Evolutionary conservation across 2,888 invertebrate genomes (phyloP), one percentile per base, ranked within the genome.

Genomic region (Gortyna flavago): DNA sequence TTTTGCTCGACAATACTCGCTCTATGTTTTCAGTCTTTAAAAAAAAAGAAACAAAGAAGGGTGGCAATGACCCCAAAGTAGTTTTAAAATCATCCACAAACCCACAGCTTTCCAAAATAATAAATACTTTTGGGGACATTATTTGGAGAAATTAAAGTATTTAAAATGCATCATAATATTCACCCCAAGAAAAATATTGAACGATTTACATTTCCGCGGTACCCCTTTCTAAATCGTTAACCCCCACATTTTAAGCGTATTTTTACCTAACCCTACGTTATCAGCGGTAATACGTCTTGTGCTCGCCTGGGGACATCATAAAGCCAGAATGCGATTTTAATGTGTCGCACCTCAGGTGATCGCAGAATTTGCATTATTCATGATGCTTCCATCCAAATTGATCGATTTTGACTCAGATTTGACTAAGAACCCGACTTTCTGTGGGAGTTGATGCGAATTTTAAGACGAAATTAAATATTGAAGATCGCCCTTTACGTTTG

Each of bases 321-420:
- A 94, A 94, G 89, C 83, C 87, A 32, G 90, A 93, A 95, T 93
- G 94, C 92, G 94, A 92, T 94, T 95, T 95, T 95, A 95, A 95
- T 95, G 94, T 94, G 93, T 93, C 94, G 88, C 93, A 92, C 90
- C 89, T 91, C 89, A 91, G 92, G 90, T 92, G 93, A 93, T 94
- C 91, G 89, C 62, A 16, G 85, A 79, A 83, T 88, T 89, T 95
- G 92, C 94, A 95, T 95, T 94, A 95, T 95, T 95, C 94, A 94
- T 93, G 89, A 84, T 78, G 79, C 80, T 73, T 57, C 84, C 87
- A 88, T 88, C 86, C 76, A 82, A 87, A 87, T 88, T 86, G 85
- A 86, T 87, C 86, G 88, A 87, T 88, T 85, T 84, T 80, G 82
- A 85, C 87, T 85, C 79, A 77, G 79, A 89, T 88, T 89, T 81